Evolutionary conservation across 2,888 invertebrate species (phyloP), one percentile per base, ranked within the genome.

Genomic region (Aphodius sticticus): DNA sequence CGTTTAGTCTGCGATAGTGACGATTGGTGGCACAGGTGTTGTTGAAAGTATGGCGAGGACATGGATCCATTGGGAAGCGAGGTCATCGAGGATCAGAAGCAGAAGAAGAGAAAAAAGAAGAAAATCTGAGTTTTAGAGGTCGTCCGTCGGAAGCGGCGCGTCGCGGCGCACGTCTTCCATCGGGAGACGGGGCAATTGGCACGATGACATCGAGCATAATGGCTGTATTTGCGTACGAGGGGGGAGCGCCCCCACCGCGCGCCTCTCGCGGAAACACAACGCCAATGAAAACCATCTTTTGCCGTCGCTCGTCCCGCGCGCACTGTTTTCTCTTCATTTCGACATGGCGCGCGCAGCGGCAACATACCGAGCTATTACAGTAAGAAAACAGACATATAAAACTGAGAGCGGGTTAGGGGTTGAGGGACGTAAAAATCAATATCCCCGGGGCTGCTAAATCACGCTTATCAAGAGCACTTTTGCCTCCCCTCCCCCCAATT

Each of bases 401-500:
- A 90, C 90, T 89, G 89, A 88, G 89, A 87, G 89, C 86, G 88
- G 88, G 88, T 87, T 87, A 86, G 87, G 88, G 87, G 88, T 85
- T 84, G 88, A 87, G 89, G 88, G 88, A 88, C 89, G 89, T 88
- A 90, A 90, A 90, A 90, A 90, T 90, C 90, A 90, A 90, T 90
- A 90, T 93, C 93, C 93, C 91, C 92, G 92, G 93, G 93, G 93
- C 93, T 93, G 93, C 93, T 93, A 93, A 93, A 93, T 93, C 93
- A 93, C 93, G 93, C 90, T 90, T 90, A 90, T 90, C 90, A 90
- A 90, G 90, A 90, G 90, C 89, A 90, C 89, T 89, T 89, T 89
- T 88, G 88, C 88, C 88, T 86, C 86, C 82, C 84, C 81, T 81
- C 88, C 76, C 89, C 90, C 89, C 90, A 83, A 80, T 76, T 80